Evolutionary conservation across 2,888 invertebrate species (phyloP).

Genomic region (Asteroscopus sphinx): DNA sequence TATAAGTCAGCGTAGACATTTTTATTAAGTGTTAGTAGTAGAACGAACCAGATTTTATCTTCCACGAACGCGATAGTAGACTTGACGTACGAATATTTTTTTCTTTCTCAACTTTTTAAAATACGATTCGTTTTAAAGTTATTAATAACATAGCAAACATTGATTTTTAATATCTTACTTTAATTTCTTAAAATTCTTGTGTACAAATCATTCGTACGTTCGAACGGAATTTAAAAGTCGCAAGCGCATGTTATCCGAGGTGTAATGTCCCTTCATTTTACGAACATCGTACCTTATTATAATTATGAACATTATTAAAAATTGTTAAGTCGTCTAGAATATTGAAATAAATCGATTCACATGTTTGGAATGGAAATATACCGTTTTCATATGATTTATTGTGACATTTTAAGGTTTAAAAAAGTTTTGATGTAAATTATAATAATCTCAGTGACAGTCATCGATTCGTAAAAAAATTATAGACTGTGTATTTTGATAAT

Average conservation of each 20-base stretch:
- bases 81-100: conserved; percentile 16
- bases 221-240: conserved; percentile 21
- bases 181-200: conserved; percentile 33
- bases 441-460: conserved; percentile 78
- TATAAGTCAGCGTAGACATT: conserved; percentile 9
- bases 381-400: conserved; percentile 57
- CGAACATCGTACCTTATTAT: conserved; percentile 63
- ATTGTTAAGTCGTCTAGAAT: conserved; percentile 66
- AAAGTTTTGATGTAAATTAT: conserved; percentile 60
- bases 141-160: conserved; percentile 39
- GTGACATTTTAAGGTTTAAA: conserved; percentile 48
- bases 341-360: conserved; percentile 65
- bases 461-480: conserved; percentile 70
- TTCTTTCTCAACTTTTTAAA: conserved; percentile 33
- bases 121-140: conserved; percentile 20
- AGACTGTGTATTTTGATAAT: conserved; percentile 87
- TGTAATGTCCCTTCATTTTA: conserved; percentile 57
- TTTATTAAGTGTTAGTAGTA: conserved; percentile 14
- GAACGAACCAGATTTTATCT: conserved; percentile 3
- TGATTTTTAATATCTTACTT: conserved; percentile 33
- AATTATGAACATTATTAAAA: conserved; percentile 63
- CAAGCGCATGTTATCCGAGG: conserved; percentile 53
- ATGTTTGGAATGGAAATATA: conserved; percentile 62
- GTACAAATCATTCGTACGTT: conserved; percentile 21
- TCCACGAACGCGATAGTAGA: conserved; percentile 3